Conservation (phyloP, 2,888 invertebrate species). For the Tiliacea aurago region DNA sequence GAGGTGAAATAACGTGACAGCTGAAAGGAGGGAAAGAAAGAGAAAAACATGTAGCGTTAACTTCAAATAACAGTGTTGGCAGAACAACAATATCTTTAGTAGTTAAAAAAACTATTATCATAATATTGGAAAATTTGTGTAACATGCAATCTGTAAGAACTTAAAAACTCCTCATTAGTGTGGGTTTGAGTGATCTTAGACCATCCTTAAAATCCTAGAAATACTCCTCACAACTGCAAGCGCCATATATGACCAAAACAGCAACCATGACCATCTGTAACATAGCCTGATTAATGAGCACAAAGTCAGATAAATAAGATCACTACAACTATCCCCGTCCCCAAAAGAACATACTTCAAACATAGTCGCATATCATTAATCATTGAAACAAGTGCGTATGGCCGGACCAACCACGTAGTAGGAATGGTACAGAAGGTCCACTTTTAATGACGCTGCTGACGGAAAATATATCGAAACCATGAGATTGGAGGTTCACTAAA, state of each 20-base stretch:
- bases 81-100: background rate
- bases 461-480: background rate
- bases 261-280: conserved; percentile 29
- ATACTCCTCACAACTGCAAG: background rate
- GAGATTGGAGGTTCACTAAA: background rate
- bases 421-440: conserved; percentile 12
- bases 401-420: background rate
- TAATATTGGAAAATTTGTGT: background rate
- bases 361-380: conserved; percentile 42
- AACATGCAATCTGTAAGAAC: background rate
- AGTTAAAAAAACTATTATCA: background rate
- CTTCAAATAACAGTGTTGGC: background rate
- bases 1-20: background rate
- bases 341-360: conserved; percentile 38
- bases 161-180: background rate
- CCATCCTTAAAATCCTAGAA: background rate
- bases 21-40: background rate
- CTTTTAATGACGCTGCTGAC: background rate
- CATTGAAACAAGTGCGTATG: conserved; percentile 45
- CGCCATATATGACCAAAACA: conserved; percentile 21
- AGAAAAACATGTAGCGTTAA: no score
- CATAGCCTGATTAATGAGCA: conserved; percentile 35
- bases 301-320: conserved; percentile 14
- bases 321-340: conserved; percentile 32
- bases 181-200: background rate